phyloP scores from a whole-genome alignment of 2,113 vertebrate species.

The Cyanoramphus novaezelandiae region DNA sequence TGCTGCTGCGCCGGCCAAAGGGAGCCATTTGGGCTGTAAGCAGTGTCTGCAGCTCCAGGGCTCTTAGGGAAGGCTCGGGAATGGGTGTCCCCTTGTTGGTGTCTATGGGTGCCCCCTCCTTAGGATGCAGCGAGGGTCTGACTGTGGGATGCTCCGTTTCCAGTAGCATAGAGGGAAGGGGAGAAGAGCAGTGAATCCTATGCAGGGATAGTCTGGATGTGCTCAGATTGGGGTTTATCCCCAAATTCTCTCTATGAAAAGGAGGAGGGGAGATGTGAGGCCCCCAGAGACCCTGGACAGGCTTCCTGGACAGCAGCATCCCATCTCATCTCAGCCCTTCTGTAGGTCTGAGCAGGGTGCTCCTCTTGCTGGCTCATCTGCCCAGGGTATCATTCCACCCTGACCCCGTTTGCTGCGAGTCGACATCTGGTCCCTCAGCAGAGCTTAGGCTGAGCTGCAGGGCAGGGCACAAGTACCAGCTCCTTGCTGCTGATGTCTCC shows the following conservation, averaged over 20 bases:
- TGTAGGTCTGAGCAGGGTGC: neutral
- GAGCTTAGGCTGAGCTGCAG: neutral
- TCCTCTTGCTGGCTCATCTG: accelerated
- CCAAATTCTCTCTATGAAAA: neutral
- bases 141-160: accelerated
- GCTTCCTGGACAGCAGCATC: neutral
- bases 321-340: neutral
- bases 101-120: neutral
- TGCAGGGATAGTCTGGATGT: accelerated
- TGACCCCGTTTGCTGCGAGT: neutral
- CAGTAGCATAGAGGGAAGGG: accelerated
- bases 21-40: neutral
- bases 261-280: neutral
- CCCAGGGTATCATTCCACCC: neutral
- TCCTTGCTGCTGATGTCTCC: neutral
- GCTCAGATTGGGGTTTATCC: neutral
- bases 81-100: neutral
- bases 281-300: neutral
- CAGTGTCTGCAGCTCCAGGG: neutral
- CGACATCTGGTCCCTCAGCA: neutral
- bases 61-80: neutral
- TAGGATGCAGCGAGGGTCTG: neutral
- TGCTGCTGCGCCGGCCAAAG: accelerated
- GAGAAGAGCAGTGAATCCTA: neutral
- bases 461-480: neutral